These are phyloP conservation scores for Drusus annulatus DNA, from an alignment of 1,140 invertebrate species.

Conservation along the genomic window DNA sequence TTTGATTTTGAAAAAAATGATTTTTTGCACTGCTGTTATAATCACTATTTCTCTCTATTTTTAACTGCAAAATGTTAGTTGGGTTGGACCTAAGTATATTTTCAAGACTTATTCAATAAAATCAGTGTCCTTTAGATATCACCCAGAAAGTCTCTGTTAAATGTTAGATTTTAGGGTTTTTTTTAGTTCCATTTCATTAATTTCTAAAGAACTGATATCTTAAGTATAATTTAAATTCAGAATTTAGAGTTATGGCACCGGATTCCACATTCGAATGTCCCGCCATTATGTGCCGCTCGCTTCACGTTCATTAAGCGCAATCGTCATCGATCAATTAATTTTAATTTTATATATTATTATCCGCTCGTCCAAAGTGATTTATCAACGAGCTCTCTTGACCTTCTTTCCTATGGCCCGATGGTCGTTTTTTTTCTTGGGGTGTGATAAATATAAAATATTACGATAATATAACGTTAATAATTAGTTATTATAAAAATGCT, in stretches of 20 bases:
- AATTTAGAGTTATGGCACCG: neutral
- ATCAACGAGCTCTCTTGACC: conserved; percentile 42
- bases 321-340: conserved; percentile 50
- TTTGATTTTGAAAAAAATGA: too few species aligned
- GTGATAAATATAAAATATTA: conserved; percentile 23
- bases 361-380: conserved; percentile 39
- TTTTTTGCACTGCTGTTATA: too few species aligned
- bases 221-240: too few species aligned
- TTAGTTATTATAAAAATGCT: neutral
- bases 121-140: too few species aligned
- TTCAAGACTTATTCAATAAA: too few species aligned
- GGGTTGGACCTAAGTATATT: too few species aligned
- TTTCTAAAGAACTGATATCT: too few species aligned
- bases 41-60: too few species aligned
- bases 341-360: conserved; percentile 46
- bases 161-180: too few species aligned
- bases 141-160: too few species aligned
- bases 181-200: too few species aligned
- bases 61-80: too few species aligned
- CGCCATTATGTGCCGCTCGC: conserved; percentile 23
- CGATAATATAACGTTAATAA: neutral
- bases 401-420: neutral
- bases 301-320: conserved; percentile 49
- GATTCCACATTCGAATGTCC: conserved; percentile 13
- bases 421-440: conserved; percentile 6